Evolutionary conservation across 2,888 invertebrate species (phyloP), one percentile per base, ranked within the genome.

Genomic region (Oligia strigilis): DNA sequence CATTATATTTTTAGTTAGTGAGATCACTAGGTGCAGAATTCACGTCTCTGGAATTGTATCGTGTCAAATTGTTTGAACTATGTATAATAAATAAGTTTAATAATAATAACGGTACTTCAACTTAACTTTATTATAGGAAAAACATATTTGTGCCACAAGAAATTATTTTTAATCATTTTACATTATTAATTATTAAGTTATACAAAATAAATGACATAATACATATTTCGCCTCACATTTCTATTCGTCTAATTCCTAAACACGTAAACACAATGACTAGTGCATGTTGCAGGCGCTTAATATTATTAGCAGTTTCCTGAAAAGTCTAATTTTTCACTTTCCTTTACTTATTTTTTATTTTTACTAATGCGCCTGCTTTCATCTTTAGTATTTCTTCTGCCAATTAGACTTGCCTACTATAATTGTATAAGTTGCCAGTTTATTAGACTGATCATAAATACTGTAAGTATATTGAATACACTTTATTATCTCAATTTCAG

Each of bases 261-360:
- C 78, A 84, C 76, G 55, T 85, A 82, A 80, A 78, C 83, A 87
- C 77, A 85, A 87, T 92, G 92, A 92, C 92, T 92, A 92, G 92
- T 87, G 75, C 76, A 81, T 78, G 77, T 83, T 83, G 76, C 81
- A 86, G 86, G 69, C 82, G 81, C 73, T 67, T 80, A 82, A 58
- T 46, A 75, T 73, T 74, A 76, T 74, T 69, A 69, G 72, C 60
- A 67, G 71, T 78, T 82, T 75, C 69, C 9, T 72, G 64, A 71
- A 84, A 81, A 70, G 65, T 58, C 83, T 60, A 43, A 49, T 76
- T 74, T 85, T 70, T 29, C 14, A n/a, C 14, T 9, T 71, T 49
- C 4, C 1, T 40, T 72, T 23, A 17, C 5, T 2, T 23, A 40
- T 66, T 40, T 5, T n/a, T 75, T 13, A n/a, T 6, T 67, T 60